phyloP scores from a whole-genome alignment of 2,113 vertebrate species.

The Lamprotornis superbus region DNA sequence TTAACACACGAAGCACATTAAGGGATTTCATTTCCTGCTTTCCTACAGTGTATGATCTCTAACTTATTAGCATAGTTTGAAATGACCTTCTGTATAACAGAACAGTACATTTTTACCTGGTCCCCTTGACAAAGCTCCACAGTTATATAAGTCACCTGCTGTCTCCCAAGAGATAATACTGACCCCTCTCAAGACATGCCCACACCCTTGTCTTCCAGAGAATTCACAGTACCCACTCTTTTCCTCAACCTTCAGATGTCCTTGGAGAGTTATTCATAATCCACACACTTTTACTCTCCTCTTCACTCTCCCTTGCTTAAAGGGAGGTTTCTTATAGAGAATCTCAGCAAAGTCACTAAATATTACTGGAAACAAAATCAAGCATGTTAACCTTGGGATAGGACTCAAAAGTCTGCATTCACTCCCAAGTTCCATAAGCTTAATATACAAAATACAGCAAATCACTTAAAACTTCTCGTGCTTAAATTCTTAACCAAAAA shows the following conservation, averaged over 20 bases:
- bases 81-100: background rate
- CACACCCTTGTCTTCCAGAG: background rate
- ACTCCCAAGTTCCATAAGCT: background rate
- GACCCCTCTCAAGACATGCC: background rate
- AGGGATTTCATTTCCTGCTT: background rate
- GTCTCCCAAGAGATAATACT: background rate
- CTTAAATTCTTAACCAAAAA: background rate
- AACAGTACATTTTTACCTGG: background rate
- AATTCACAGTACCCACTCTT: background rate
- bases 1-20: background rate
- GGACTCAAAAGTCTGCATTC: background rate
- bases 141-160: background rate
- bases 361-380: background rate
- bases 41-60: background rate
- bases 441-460: background rate
- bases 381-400: background rate
- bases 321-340: background rate
- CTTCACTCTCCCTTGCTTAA: background rate
- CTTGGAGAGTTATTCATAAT: background rate
- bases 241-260: background rate
- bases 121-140: background rate
- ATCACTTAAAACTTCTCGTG: rapidly evolving
- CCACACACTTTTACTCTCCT: background rate
- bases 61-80: background rate
- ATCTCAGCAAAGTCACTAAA: background rate